Base-by-base conservation (phyloP, 2,113 vertebrate genomes). In the Esox niger region DNA sequence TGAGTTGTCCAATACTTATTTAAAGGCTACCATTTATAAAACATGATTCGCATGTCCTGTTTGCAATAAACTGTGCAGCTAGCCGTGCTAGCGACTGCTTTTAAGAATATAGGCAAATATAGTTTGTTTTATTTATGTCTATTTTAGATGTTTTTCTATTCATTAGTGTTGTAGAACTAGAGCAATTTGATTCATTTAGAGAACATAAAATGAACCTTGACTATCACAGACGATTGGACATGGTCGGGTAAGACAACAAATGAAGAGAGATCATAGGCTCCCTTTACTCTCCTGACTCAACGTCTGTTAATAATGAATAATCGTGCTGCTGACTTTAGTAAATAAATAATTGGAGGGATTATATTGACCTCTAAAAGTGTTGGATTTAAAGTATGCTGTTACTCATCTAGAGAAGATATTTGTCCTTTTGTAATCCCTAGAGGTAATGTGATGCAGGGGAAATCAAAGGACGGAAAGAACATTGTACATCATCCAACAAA, bases 281-380 rank as follows among this genome's bases (percentile, higher is more conserved):
- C 23, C 47, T n/a, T n/a, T n/a, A n/a, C 60, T 65, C 46, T 59
- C 60, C 62, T 35, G 52, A 29, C 68, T 64, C 64, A 59, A 30
- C 66, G 70, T 74, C 60, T 31, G 62, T 38, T 27, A 72, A 59
- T 78, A 75, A 80, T 80, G 62, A 86, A 82, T 80, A 80, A 80
- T 75, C 75, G 59, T 76, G 61, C 57, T 74, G 61, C 29, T 70
- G 58, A 52, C 55, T 61, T 29, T 32, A 75, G 71, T 83, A 82
- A 86, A 83, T 80, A 80, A 81, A 76, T 83, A 63, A 81, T 76
- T 68, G 72, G 64, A 32, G 66, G 64, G 66, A 74, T 76, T 76
- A 80, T 77, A 66, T 76, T 68, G 68, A 71, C 61, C 66, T 75
- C 62, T 66, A 65, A n/a, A n/a, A 67, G 70, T 74, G 77, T 71